These are phyloP conservation scores for Drosophila kanapiae DNA, from an alignment of 1,140 invertebrate species.

Conservation along the genomic window DNA sequence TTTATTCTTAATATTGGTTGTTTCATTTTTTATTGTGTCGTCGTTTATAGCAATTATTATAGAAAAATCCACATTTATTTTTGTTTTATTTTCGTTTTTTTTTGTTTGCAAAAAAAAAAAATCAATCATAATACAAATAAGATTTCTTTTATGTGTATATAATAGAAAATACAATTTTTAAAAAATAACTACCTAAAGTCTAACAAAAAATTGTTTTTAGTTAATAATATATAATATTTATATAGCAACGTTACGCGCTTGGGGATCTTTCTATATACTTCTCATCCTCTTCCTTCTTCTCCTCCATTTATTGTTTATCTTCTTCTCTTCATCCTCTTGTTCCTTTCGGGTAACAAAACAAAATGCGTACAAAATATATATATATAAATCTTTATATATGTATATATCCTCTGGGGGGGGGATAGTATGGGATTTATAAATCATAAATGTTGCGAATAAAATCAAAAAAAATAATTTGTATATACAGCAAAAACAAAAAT, in stretches of 20 bases:
- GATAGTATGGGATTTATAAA: conserved; percentile 25
- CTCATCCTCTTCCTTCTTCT: background rate
- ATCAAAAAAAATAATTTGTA: conserved; percentile 63
- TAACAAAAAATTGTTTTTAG: conserved; percentile 80
- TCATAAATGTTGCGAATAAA: conserved; percentile 42
- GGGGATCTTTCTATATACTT: conserved; percentile 51
- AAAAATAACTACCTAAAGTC: conserved; percentile 82
- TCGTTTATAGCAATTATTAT: conserved; percentile 62
- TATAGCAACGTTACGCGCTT: conserved; percentile 81
- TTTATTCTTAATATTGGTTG: conserved; percentile 68
- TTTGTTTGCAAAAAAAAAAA: conserved; percentile 27
- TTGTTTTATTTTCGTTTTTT: conserved; percentile 18
- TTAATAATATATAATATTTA: conserved; percentile 78
- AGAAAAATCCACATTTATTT: conserved; percentile 71
- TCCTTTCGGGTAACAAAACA: conserved; percentile 73
- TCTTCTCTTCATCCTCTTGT: conserved; percentile 9
- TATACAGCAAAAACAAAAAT: conserved; percentile 59
- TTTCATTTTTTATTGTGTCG: conserved; percentile 71
- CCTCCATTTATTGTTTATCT: background rate
- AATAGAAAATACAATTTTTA: conserved; percentile 80
- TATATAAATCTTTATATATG: conserved; percentile 38
- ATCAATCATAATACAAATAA: conserved; percentile 40
- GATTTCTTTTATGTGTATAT: conserved; percentile 40
- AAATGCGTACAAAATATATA: conserved; percentile 62
- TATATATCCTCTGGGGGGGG: conserved; percentile 9